Conservation (phyloP, 1,140 invertebrate species). For the Gryllus bimaculatus region DNA sequence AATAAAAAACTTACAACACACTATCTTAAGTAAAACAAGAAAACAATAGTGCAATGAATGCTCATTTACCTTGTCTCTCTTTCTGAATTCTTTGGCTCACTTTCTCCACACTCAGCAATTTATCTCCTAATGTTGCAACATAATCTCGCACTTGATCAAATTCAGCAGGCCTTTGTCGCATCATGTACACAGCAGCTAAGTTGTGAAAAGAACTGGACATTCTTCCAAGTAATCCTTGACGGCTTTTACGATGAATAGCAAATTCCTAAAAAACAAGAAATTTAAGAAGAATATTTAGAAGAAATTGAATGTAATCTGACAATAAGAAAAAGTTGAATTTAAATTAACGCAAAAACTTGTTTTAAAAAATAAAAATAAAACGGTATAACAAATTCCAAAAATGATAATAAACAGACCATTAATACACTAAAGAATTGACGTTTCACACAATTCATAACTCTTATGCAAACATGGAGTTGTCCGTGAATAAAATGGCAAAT, state of each 20-base stretch:
- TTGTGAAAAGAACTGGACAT: slow-evolving; percentile 52
- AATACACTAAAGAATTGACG: no score
- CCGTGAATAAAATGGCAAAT: no score
- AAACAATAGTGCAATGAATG: neutral
- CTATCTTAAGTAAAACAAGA: neutral
- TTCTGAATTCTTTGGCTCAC: slow-evolving; percentile 57
- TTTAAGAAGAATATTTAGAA: slow-evolving; percentile 6
- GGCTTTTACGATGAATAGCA: slow-evolving; percentile 50
- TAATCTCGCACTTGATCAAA: slow-evolving; percentile 56
- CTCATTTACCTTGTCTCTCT: slow-evolving; percentile 46
- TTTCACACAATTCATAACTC: no score
- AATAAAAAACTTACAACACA: neutral
- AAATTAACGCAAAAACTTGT: no score
- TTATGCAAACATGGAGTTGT: no score
- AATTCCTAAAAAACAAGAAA: slow-evolving; percentile 45
- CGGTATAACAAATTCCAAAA: no score
- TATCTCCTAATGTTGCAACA: slow-evolving; percentile 50
- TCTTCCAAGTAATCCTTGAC: slow-evolving; percentile 44
- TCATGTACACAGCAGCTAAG: slow-evolving; percentile 42
- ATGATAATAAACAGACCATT: no score
- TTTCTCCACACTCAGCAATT: slow-evolving; percentile 52
- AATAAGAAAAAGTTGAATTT: neutral
- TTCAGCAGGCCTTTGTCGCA: slow-evolving; percentile 51
- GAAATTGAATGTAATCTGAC: neutral
- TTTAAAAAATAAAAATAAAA: no score